These are phyloP conservation scores for Melieria crassipennis DNA, from an alignment of 2,888 invertebrate genomes.

Conservation along the genomic window DNA sequence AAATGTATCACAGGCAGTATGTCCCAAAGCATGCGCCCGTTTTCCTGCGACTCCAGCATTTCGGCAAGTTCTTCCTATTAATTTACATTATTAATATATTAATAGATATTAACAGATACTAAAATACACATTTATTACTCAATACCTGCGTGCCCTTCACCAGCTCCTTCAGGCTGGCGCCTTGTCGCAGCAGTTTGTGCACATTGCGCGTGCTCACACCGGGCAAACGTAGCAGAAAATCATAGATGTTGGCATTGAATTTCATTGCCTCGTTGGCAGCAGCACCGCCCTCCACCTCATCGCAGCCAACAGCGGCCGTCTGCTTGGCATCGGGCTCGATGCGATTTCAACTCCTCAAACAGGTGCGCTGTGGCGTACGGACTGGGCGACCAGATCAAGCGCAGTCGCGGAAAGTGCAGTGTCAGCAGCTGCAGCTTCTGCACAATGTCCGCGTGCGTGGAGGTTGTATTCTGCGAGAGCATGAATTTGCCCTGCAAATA, in stretches of 20 bases:
- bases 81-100: constrained; percentile 37
- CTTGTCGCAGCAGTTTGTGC: constrained; percentile 78
- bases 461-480: constrained; percentile 76
- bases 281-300: constrained; percentile 66
- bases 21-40: constrained; percentile 76
- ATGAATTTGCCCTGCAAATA: constrained; percentile 87
- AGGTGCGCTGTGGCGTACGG: constrained; percentile 96
- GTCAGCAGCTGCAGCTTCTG: constrained; percentile 92
- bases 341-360: constrained; percentile 92
- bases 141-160: constrained; percentile 70
- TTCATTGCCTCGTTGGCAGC: constrained; percentile 71
- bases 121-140: background rate
- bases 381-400: constrained; percentile 95
- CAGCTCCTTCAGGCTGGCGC: constrained; percentile 74
- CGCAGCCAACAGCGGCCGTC: constrained; percentile 78
- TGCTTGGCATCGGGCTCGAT: constrained; percentile 80
- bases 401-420: constrained; percentile 91
- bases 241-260: constrained; percentile 79
- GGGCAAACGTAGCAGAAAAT: constrained; percentile 86
- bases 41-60: constrained; percentile 77
- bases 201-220: constrained; percentile 91
- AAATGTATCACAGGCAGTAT: constrained; percentile 76
- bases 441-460: constrained; percentile 78
- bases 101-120: background rate
- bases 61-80: constrained; percentile 74